Conservation (phyloP, 2,888 invertebrate genomes). For the Leptarthrus brevirostris region DNA sequence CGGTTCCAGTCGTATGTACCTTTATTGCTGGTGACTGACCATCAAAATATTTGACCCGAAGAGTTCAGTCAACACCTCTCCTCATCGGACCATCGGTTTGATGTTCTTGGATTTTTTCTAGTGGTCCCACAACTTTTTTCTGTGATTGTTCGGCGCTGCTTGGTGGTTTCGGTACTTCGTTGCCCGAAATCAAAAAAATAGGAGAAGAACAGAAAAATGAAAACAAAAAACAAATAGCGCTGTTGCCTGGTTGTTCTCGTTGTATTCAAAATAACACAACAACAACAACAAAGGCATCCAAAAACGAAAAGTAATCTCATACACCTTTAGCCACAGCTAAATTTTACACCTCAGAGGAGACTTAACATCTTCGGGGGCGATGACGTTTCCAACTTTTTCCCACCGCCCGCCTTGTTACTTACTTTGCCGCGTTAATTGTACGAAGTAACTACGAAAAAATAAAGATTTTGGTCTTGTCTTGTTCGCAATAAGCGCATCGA, state of each 20-base stretch:
- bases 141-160: neutral
- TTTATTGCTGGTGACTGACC: slow-evolving; percentile 47
- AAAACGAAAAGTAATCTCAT: slow-evolving; percentile 25
- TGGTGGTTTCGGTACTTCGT: slow-evolving; percentile 2
- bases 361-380: slow-evolving; percentile 38
- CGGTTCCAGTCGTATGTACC: neutral
- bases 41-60: slow-evolving; percentile 52
- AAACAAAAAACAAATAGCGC: slow-evolving; percentile 19
- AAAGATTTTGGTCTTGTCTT: neutral
- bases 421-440: slow-evolving; percentile 1
- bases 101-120: slow-evolving; percentile 9
- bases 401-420: neutral
- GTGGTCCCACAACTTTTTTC: slow-evolving; percentile 36
- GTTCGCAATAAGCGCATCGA: neutral
- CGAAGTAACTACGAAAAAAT: neutral
- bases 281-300: neutral
- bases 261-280: slow-evolving; percentile 36
- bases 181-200: slow-evolving; percentile 8
- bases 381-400: slow-evolving; percentile 25
- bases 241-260: neutral
- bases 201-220: neutral
- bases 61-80: slow-evolving; percentile 48
- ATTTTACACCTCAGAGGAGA: slow-evolving; percentile 45
- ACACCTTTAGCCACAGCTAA: slow-evolving; percentile 27
- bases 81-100: slow-evolving; percentile 20